phyloP scores from a whole-genome alignment of 2,888 invertebrate genomes.

The Perithous albicinctus region DNA sequence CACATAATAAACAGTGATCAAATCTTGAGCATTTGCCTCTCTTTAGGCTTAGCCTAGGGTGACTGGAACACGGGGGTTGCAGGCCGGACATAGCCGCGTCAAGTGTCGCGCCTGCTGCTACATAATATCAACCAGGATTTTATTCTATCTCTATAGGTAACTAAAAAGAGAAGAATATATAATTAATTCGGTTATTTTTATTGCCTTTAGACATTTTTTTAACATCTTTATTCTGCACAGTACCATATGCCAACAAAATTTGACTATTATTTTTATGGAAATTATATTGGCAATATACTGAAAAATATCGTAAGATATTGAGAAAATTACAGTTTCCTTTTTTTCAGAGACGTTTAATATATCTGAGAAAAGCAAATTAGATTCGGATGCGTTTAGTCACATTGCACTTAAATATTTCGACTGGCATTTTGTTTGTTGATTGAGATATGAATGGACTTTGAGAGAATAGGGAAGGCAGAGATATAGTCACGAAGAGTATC shows the following conservation, averaged over 20 bases:
- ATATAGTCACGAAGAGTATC: no score
- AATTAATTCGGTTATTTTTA: neutral
- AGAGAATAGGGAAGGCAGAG: no score
- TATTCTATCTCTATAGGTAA: neutral
- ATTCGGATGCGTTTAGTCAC: no score
- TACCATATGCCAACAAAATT: neutral
- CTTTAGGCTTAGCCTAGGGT: slow-evolving; percentile 73
- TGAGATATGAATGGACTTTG: no score
- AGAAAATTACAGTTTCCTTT: no score
- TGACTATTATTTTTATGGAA: no score
- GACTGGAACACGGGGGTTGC: slow-evolving; percentile 79
- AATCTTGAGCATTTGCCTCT: neutral
- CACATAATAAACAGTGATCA: neutral
- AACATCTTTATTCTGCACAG: neutral
- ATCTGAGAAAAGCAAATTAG: no score
- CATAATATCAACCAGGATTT: slow-evolving; percentile 29
- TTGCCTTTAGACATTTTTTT: neutral
- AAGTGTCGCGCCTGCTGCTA: slow-evolving; percentile 62
- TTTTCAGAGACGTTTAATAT: no score
- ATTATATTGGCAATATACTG: no score
- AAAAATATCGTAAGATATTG: no score
- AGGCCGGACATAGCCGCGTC: slow-evolving; percentile 72
- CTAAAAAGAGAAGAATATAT: neutral
- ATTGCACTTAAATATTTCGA: no score
- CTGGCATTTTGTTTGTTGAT: no score